Percentiles rank a stretch among this genome's conserved stretches.
These are phyloP conservation scores for Meiosimyza decipiens DNA, from an alignment of 2,888 invertebrate species.

Conservation along the genomic window DNA sequence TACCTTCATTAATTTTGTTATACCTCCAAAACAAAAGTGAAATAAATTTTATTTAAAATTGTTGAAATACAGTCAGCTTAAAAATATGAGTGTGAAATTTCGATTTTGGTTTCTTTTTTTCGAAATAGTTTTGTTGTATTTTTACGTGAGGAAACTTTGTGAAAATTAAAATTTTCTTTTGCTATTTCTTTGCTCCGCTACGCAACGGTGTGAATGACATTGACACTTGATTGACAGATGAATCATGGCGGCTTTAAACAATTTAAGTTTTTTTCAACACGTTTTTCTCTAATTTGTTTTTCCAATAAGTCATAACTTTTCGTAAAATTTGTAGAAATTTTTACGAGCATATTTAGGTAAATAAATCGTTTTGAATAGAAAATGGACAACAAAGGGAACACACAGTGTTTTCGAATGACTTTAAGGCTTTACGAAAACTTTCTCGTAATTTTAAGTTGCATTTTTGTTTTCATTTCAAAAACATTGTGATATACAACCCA, in stretches of 20 bases:
- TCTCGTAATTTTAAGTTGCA: too few species aligned
- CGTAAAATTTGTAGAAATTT: background rate
- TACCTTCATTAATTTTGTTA: too few species aligned
- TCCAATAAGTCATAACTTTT: background rate
- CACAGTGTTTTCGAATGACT: too few species aligned
- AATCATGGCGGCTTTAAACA: slow-evolving; percentile 50
- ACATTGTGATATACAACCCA: too few species aligned
- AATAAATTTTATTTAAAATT: too few species aligned
- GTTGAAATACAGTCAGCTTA: too few species aligned
- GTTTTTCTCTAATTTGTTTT: slow-evolving; percentile 14
- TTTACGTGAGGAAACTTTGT: background rate
- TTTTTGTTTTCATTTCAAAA: too few species aligned
- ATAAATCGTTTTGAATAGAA: background rate
- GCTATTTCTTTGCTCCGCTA: background rate
- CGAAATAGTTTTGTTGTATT: background rate
- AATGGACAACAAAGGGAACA: too few species aligned
- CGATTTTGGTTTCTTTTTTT: background rate
- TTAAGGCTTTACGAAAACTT: too few species aligned
- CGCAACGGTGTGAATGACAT: slow-evolving; percentile 50
- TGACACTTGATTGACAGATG: slow-evolving; percentile 63
- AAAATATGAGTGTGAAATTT: too few species aligned
- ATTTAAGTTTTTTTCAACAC: background rate
- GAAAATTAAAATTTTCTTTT: background rate
- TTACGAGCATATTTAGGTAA: background rate
- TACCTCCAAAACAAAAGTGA: too few species aligned